Conservation (phyloP, 2,797 vertebrate genomes). For the Halcyon chelicuti region DNA sequence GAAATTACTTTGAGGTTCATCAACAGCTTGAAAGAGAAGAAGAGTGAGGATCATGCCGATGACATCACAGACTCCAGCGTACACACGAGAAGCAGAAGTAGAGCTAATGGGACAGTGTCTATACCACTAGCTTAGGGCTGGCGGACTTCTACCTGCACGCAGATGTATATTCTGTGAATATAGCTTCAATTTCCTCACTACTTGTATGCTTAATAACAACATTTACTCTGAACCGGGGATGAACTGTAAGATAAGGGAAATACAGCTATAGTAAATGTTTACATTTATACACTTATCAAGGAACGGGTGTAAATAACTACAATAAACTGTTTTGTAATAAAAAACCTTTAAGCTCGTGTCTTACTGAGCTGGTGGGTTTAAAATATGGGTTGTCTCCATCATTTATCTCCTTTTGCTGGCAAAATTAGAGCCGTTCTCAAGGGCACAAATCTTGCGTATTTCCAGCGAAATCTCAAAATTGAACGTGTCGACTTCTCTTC, state of each 20-base stretch:
- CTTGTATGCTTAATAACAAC: slow-evolving; percentile 76
- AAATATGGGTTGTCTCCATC: not conserved
- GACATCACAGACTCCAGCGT: slow-evolving; percentile 89
- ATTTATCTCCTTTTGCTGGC: not conserved
- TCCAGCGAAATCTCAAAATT: not conserved
- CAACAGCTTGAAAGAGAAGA: slow-evolving; percentile 94
- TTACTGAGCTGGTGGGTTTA: not conserved
- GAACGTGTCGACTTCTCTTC: rapidly evolving
- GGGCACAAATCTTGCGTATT: not conserved
- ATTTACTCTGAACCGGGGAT: slow-evolving; percentile 72
- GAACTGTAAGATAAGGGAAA: slow-evolving; percentile 73
- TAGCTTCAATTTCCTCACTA: slow-evolving; percentile 77
- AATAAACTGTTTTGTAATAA: slow-evolving; percentile 80
- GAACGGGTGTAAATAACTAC: slow-evolving; percentile 76
- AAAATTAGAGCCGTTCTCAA: not conserved
- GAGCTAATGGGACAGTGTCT: slow-evolving; percentile 92
- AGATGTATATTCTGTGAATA: slow-evolving; percentile 88
- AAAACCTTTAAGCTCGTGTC: not conserved
- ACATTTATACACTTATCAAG: slow-evolving; percentile 82
- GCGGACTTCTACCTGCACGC: slow-evolving; percentile 54
- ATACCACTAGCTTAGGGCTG: slow-evolving; percentile 90
- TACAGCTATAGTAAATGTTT: slow-evolving; percentile 78
- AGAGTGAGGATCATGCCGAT: slow-evolving; percentile 90
- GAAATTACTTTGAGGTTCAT: slow-evolving; percentile 94
- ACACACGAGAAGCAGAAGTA: slow-evolving; percentile 90